These are phyloP conservation scores for Leucoraja ocellata DNA, from an alignment of 2,797 vertebrate species.

Conservation along the genomic window DNA sequence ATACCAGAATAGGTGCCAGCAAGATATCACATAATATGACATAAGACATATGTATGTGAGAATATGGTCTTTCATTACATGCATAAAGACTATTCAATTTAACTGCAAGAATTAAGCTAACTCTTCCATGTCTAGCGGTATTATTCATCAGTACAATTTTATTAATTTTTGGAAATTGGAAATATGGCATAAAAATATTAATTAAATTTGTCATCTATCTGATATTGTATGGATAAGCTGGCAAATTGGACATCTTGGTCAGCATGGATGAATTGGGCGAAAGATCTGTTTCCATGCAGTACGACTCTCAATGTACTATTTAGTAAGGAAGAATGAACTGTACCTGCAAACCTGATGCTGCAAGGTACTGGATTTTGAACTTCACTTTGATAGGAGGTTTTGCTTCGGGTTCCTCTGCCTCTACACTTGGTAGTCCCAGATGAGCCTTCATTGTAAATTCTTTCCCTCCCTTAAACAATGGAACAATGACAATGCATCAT, in stretches of 20 bases:
- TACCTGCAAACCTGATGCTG: conserved; percentile 29
- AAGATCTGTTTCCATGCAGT: too few species aligned
- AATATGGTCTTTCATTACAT: not conserved
- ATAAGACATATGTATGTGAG: not conserved
- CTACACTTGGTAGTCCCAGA: conserved; percentile 17
- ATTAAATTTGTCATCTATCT: not conserved
- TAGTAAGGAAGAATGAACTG: not conserved
- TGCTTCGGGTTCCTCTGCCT: conserved; percentile 27
- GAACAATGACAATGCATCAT: not conserved
- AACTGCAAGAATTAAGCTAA: not conserved
- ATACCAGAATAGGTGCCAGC: too few species aligned
- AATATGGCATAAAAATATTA: not conserved
- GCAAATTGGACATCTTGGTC: too few species aligned
- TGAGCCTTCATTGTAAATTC: conserved; percentile 35
- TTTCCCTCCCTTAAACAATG: conserved; percentile 18
- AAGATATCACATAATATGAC: not conserved
- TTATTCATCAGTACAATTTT: not conserved
- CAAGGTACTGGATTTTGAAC: conserved; percentile 16
- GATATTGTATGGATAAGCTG: not conserved
- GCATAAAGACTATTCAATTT: not conserved
- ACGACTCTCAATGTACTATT: too few species aligned
- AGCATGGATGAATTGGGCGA: too few species aligned
- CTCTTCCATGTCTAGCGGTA: not conserved
- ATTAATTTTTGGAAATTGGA: not conserved
- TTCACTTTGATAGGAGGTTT: conserved; percentile 28